These are phyloP conservation scores for Tapirus indicus DNA, from an alignment of 2,797 vertebrate species.

Conservation along the genomic window DNA sequence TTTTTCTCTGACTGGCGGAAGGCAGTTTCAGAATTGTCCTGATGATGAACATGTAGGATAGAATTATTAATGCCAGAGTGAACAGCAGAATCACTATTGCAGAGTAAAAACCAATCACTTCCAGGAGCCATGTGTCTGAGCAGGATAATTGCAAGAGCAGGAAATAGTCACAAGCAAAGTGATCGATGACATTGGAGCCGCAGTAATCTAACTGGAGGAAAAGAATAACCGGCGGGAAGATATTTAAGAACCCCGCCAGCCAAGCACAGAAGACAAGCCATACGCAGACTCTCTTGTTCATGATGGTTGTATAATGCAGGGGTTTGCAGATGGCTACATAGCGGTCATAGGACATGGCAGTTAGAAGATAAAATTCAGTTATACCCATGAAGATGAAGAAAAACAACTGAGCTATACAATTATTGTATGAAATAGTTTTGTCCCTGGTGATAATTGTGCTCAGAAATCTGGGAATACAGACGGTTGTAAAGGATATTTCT, in stretches of 20 bases:
- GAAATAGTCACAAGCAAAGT: constrained; percentile 81
- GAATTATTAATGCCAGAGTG: constrained; percentile 67
- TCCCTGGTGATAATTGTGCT: constrained; percentile 60
- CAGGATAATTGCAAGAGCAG: constrained; percentile 78
- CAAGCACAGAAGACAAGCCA: constrained; percentile 74
- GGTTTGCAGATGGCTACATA: constrained; percentile 82
- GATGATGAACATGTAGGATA: constrained; percentile 79
- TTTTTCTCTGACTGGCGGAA: constrained; percentile 74
- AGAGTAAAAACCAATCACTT: constrained; percentile 71
- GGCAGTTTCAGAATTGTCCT: constrained; percentile 73
- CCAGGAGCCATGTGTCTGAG: constrained; percentile 69
- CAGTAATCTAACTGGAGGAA: constrained; percentile 78
- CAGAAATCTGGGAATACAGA: constrained; percentile 80
- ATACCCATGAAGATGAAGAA: constrained; percentile 77
- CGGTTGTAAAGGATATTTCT: constrained; percentile 78
- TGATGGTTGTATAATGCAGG: constrained; percentile 75
- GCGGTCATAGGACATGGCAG: constrained; percentile 78
- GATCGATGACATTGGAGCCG: constrained; percentile 72
- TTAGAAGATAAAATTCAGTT: constrained; percentile 80
- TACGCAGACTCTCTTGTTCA: constrained; percentile 71
- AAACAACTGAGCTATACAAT: constrained; percentile 76
- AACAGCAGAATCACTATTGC: constrained; percentile 68
- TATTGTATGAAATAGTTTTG: constrained; percentile 72
- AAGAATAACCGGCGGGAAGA: constrained; percentile 68
- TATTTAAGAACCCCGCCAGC: constrained; percentile 72